Base-by-base conservation (phyloP, 2,888 invertebrate species). In the Clistopyga incitator region DNA sequence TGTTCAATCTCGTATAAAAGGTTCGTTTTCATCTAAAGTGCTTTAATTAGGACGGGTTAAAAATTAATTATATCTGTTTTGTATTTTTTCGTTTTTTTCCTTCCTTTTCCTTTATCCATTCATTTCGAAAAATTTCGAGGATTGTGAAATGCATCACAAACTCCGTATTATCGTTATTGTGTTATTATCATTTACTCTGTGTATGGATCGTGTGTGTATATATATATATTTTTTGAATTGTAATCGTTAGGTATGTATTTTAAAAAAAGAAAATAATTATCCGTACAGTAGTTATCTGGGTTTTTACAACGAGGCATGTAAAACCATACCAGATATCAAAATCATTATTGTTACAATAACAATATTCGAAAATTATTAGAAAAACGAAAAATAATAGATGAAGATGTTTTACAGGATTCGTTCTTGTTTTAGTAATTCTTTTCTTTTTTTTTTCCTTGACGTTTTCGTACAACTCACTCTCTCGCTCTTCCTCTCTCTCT, bases 1-100 rank as follows among this genome's bases (percentile, higher is more conserved):
- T 82, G 82, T 89, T 89, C 88, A 88, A 89, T 91, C 88, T 90
- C 84, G 90, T 92, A 91, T 90, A 91, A 92, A 90, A 89, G 84
- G 83, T 88, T 75, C 18, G 38, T 76, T 84, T 86, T 85, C 20
- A 11, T 64, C 20, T 42, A 88, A 71, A 74, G 56, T 80, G 80
- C 85, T 89, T 85, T 86, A 87, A 88, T 85, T 88, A 89, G 89
- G 88, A 89, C 89, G 87, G 90, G 88, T 89, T 88, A 87, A 90
- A 88, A 89, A 82, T 85, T 87, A 85, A 83, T 59, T 20, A 29
- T 78, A 34, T 75, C 42, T 68, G 34, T 72, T 78, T n/a, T 34
- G 11, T 71, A 20, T 42, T 11, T 13, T 75, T 45, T 65, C 67
- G 67, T 47, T 70, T n/a, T 34, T 70, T 75, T 52, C n/a, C 13